Conservation (phyloP, 2,797 vertebrate species). For the Peromyscus attwateri region DNA sequence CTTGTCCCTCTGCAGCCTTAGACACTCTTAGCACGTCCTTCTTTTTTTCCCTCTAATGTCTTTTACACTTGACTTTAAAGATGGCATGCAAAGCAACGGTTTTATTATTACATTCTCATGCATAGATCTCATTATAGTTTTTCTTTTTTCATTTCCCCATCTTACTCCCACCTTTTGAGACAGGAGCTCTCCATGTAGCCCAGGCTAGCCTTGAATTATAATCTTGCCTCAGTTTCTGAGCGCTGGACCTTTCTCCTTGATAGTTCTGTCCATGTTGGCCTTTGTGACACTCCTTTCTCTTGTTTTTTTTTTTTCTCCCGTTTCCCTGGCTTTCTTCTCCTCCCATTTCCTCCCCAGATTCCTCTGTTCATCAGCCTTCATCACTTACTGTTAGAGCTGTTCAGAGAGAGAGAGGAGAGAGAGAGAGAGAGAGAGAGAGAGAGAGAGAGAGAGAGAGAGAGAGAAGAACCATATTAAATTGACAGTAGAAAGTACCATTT, state of each 20-base stretch:
- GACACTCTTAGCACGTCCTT: not conserved
- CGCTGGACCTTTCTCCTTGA: not conserved
- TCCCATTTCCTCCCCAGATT: not conserved
- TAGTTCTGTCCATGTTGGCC: not conserved
- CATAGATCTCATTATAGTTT: too few relatives aligned
- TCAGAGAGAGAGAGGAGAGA: too few relatives aligned
- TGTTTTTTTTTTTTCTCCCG: not conserved
- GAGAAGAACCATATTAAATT: not conserved
- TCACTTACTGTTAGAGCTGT: not conserved
- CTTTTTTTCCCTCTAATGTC: not conserved
- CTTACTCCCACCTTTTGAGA: not conserved
- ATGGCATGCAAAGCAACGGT: not conserved
- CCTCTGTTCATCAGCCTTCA: not conserved
- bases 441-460: not conserved
- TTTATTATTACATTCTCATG: not conserved
- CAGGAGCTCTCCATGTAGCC: not conserved
- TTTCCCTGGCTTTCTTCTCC: too few relatives aligned
- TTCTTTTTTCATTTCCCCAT: not conserved
- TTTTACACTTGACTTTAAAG: not conserved
- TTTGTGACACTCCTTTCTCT: not conserved
- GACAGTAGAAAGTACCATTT: constrained; percentile 31
- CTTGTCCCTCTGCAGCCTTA: not conserved
- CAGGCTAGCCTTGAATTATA: not conserved
- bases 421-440: not conserved
- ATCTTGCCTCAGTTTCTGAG: not conserved